phyloP scores from a whole-genome alignment of 1,140 invertebrate species.

The Cotesia vestalis region DNA sequence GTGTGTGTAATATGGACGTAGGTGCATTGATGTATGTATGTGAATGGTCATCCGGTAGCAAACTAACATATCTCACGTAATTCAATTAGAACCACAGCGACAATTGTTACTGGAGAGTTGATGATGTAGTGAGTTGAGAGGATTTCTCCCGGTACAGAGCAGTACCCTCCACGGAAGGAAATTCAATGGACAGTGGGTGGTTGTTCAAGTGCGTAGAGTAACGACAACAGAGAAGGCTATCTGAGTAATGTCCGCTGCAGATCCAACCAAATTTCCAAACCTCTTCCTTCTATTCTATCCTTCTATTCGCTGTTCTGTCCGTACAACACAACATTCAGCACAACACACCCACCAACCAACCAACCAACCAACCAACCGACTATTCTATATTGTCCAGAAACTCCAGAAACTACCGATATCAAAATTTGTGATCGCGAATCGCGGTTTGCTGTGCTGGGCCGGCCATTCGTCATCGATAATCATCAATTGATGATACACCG shows the following conservation, averaged over 20 bases:
- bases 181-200: slow-evolving; percentile 32
- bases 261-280: not conserved
- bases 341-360: too few species aligned
- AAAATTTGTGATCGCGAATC: not conserved
- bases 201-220: slow-evolving; percentile 1
- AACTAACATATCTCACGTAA: slow-evolving; percentile 39
- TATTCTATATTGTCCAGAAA: not conserved
- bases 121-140: slow-evolving; percentile 26
- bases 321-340: not conserved
- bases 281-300: slow-evolving; percentile 4
- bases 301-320: not conserved
- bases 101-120: slow-evolving; percentile 25
- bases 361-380: too few species aligned
- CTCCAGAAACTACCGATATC: not conserved
- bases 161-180: slow-evolving; percentile 33
- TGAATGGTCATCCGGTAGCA: slow-evolving; percentile 32
- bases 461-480: slow-evolving; percentile 39
- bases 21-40: slow-evolving; percentile 29
- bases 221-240: not conserved
- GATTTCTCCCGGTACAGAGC: slow-evolving; percentile 28
- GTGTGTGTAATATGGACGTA: slow-evolving; percentile 4
- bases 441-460: slow-evolving; percentile 17
- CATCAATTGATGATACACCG: slow-evolving; percentile 17
- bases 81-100: slow-evolving; percentile 38
- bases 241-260: not conserved